Evolutionary conservation across 37 sponge, comb jelly and placozoan species (phyloP).

Genomic region (Spongia lamella): DNA sequence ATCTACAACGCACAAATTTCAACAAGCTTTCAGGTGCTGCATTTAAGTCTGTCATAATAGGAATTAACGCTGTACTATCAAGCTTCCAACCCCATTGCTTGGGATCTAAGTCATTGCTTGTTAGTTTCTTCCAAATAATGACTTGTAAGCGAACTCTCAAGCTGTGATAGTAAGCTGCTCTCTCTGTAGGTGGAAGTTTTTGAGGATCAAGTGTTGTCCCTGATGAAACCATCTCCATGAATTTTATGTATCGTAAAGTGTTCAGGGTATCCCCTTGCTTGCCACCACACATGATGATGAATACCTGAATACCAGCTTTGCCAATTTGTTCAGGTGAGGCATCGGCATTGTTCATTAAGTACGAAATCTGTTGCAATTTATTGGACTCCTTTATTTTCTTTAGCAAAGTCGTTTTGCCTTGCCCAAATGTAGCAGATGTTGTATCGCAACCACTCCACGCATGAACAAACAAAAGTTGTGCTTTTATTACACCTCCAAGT

Average conservation of each 20-base stretch:
- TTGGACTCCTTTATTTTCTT: conserved; percentile 30
- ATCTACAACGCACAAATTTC: conserved; percentile 23
- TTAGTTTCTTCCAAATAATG: conserved; percentile 33
- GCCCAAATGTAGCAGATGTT: conserved; percentile 41
- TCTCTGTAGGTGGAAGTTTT: conserved; percentile 48
- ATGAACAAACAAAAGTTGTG: conserved; percentile 29
- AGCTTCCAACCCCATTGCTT: conserved; percentile 38
- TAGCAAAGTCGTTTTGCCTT: conserved; percentile 28
- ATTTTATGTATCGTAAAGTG: conserved; percentile 39
- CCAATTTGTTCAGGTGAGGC: conserved; percentile 29
- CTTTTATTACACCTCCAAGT: neutral
- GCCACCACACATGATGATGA: conserved; percentile 40
- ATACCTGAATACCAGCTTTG: conserved; percentile 35
- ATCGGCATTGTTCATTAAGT: conserved; percentile 21
- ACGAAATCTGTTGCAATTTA: conserved; percentile 25
- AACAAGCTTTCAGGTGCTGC: conserved; percentile 36
- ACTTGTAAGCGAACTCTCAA: conserved; percentile 46
- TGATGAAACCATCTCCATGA: conserved; percentile 52
- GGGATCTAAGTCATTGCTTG: neutral
- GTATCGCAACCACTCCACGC: conserved; percentile 55
- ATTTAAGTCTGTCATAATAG: conserved; percentile 16
- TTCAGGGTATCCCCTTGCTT: conserved; percentile 35
- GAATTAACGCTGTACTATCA: conserved; percentile 8
- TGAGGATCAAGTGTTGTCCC: conserved; percentile 16
- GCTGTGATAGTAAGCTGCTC: conserved; percentile 50